Evolutionary conservation across 1,140 invertebrate genomes (phyloP).

Genomic region (Ladona fulva): DNA sequence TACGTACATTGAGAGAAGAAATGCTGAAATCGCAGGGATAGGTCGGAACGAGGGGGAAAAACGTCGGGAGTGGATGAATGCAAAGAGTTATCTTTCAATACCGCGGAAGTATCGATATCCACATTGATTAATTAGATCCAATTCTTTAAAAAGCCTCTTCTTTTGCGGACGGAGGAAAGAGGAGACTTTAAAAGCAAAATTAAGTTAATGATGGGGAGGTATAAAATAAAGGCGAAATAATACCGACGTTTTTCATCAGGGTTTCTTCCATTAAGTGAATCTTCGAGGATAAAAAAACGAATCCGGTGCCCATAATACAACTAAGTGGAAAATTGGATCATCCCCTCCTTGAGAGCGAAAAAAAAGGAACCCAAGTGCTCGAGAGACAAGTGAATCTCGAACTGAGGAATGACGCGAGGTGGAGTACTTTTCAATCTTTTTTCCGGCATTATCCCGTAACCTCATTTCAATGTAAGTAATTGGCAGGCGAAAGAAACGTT

Average conservation of each 20-base stretch:
- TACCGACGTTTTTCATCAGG: neutral
- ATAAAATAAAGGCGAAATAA: neutral
- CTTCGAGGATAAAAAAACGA: neutral
- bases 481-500: neutral
- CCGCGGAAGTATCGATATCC: too few species aligned
- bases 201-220: neutral
- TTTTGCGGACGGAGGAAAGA: neutral
- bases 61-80: too few species aligned
- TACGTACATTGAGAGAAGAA: too few species aligned
- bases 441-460: neutral
- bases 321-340: slow-evolving; percentile 6
- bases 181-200: neutral
- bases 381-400: neutral
- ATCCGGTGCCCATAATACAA: neutral
- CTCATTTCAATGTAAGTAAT: neutral
- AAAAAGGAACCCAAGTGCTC: neutral
- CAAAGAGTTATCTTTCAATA: too few species aligned
- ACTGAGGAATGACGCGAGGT: neutral
- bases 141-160: neutral
- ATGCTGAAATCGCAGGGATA: too few species aligned
- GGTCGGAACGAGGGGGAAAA: too few species aligned
- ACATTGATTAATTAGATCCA: neutral
- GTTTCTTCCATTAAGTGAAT: neutral
- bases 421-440: neutral
- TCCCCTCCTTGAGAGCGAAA: neutral